These are phyloP conservation scores for Gorilla gorilla DNA, from an alignment of 2,113 vertebrate species.

Conservation along the genomic window DNA sequence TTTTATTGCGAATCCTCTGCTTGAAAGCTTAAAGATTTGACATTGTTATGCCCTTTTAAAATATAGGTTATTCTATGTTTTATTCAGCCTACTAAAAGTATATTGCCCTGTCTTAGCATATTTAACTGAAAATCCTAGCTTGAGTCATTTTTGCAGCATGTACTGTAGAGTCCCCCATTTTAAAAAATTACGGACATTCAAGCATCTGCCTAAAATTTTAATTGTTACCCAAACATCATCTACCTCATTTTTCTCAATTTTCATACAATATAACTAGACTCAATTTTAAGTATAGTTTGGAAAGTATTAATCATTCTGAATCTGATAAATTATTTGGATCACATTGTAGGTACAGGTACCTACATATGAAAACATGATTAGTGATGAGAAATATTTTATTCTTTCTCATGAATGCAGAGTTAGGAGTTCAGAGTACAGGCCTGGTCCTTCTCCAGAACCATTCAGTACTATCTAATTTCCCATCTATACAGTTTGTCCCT, in stretches of 20 bases:
- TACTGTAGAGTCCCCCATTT: constrained; percentile 27
- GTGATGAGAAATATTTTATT: neutral
- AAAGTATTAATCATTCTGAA: neutral
- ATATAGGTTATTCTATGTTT: constrained; percentile 66
- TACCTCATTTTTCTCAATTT: constrained; percentile 44
- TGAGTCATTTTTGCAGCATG: constrained; percentile 52
- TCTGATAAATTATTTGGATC: neutral
- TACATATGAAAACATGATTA: neutral
- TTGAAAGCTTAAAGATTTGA: constrained; percentile 65
- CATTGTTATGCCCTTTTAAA: constrained; percentile 67
- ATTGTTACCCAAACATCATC: constrained; percentile 54
- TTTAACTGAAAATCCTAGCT: constrained; percentile 54
- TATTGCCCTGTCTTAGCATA: constrained; percentile 34
- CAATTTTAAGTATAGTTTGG: constrained; percentile 9
- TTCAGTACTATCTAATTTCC: constrained; percentile 54
- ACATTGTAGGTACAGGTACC: neutral
- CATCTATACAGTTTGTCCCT: constrained; percentile 59
- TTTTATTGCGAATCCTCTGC: constrained; percentile 71
- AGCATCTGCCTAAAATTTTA: constrained; percentile 62
- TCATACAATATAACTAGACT: neutral
- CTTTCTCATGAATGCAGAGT: constrained; percentile 1
- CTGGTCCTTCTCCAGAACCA: constrained; percentile 25
- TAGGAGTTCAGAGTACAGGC: neutral
- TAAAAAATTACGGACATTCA: constrained; percentile 5
- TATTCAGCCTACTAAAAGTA: constrained; percentile 70